These are phyloP conservation scores for Bufo gargarizans DNA, from an alignment of 2,113 vertebrate species.

Conservation along the genomic window DNA sequence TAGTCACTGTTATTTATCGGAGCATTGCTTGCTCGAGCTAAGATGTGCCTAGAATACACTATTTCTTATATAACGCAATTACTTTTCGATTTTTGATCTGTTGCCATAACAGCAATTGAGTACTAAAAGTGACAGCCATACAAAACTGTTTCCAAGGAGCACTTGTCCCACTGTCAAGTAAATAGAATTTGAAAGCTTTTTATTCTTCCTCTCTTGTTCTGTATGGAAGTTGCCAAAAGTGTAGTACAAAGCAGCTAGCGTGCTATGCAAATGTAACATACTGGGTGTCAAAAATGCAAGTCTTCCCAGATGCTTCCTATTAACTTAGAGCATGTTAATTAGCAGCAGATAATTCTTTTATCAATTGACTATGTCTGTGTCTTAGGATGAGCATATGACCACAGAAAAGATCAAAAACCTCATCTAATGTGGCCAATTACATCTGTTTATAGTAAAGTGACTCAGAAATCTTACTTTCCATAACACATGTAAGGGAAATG, in stretches of 20 bases:
- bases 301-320: not conserved
- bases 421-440: not conserved
- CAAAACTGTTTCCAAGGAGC: not conserved
- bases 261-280: not conserved
- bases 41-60: not conserved
- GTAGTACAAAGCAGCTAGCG: not conserved
- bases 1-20: no score
- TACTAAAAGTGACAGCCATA: conserved; percentile 19
- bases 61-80: not conserved
- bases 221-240: not conserved
- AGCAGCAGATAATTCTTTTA: no score
- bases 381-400: not conserved
- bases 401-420: not conserved
- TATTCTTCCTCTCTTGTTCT: not conserved
- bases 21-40: not conserved
- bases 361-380: not conserved
- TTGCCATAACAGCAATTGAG: conserved; percentile 7
- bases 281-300: not conserved
- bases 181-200: not conserved
- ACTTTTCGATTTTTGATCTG: conserved; percentile 17
- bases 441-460: not conserved
- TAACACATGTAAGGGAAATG: not conserved
- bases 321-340: not conserved
- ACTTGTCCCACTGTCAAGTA: not conserved
- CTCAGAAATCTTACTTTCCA: not conserved